phyloP scores from a whole-genome alignment of 2,113 vertebrate genomes.

The Cephalophus harveyi region DNA sequence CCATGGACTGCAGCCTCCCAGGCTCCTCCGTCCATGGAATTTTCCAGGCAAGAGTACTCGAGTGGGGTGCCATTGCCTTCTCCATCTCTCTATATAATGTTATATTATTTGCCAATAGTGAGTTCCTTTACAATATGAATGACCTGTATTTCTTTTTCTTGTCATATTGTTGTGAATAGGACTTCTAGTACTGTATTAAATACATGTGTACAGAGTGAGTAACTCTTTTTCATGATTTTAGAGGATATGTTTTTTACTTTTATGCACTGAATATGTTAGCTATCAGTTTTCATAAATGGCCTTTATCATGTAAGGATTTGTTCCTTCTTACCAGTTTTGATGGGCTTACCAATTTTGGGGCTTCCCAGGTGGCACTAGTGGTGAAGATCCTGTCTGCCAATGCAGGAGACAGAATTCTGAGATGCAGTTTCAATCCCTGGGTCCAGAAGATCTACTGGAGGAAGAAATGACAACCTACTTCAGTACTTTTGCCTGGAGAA shows the following conservation, averaged over 20 bases:
- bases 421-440: neutral
- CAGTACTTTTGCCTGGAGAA: neutral
- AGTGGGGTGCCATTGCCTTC: too few species aligned
- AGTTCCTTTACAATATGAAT: neutral
- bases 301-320: neutral
- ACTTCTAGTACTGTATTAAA: neutral
- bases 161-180: neutral
- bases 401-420: neutral
- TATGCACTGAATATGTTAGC: neutral
- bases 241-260: neutral
- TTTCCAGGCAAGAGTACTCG: too few species aligned
- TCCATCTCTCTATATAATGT: neutral
- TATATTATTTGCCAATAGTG: neutral
- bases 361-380: neutral
- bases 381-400: neutral
- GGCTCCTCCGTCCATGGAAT: too few species aligned
- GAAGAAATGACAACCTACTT: neutral
- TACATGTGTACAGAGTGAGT: neutral
- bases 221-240: neutral
- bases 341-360: neutral
- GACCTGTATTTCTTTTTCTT: neutral
- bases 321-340: neutral
- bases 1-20: too few species aligned
- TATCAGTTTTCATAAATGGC: neutral
- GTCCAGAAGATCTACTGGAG: accelerated